These are phyloP conservation scores for Anorthoa munda DNA, from an alignment of 2,888 invertebrate genomes.

Conservation along the genomic window DNA sequence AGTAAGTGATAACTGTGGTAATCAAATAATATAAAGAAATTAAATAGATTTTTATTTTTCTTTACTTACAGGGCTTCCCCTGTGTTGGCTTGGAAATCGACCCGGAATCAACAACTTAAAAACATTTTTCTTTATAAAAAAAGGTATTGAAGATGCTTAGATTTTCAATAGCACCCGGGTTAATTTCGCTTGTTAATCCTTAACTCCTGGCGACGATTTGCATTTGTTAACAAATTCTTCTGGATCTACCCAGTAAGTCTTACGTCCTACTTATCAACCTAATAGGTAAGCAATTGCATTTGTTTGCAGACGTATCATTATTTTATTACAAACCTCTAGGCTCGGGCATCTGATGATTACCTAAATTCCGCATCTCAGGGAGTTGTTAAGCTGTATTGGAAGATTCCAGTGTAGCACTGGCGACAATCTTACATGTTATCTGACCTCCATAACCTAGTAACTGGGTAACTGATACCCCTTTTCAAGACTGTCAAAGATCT, in stretches of 20 bases:
- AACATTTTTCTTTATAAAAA: too few species aligned
- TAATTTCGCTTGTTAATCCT: too few species aligned
- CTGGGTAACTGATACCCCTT: too few species aligned
- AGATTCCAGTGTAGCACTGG: not conserved
- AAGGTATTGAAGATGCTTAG: not conserved
- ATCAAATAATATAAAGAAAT: constrained; percentile 5
- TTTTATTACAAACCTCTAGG: not conserved
- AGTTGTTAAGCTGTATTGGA: not conserved
- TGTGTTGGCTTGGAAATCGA: too few species aligned
- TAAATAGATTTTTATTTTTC: not conserved
- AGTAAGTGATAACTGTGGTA: constrained; percentile 34
- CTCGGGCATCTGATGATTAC: constrained; percentile 12
- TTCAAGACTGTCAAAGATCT: too few species aligned
- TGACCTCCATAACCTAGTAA: too few species aligned
- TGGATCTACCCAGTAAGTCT: too few species aligned
- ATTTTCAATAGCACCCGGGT: too few species aligned
- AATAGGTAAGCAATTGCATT: not conserved
- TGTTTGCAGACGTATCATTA: not conserved
- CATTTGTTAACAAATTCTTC: too few species aligned
- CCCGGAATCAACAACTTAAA: not conserved
- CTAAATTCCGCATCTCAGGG: not conserved
- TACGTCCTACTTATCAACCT: not conserved
- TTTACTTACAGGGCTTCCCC: too few species aligned
- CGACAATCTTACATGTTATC: not conserved
- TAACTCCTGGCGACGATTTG: too few species aligned